These are phyloP conservation scores for Frankliniella fusca DNA, from an alignment of 2,888 invertebrate species.

Conservation along the genomic window DNA sequence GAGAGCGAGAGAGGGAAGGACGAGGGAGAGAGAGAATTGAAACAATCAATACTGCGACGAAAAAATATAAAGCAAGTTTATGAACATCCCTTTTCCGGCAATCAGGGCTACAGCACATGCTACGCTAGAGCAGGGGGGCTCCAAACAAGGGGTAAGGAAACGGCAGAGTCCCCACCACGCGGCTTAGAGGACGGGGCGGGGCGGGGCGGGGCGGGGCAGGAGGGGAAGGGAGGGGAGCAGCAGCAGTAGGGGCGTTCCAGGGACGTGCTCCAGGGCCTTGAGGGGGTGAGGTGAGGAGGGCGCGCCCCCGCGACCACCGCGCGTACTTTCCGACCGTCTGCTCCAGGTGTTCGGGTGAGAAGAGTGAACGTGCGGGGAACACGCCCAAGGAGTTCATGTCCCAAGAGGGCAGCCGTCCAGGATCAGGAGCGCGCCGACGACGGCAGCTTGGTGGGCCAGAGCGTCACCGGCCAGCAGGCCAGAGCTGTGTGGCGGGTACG, in stretches of 20 bases:
- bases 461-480: too few species aligned
- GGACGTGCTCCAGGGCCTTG: background rate
- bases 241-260: background rate
- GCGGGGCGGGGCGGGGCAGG: background rate
- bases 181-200: background rate
- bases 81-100: constrained; percentile 26
- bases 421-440: too few species aligned
- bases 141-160: constrained; percentile 33
- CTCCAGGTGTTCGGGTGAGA: background rate
- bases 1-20: constrained; percentile 27
- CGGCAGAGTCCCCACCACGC: background rate
- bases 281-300: too few species aligned
- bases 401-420: too few species aligned
- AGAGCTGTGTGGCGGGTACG: too few species aligned
- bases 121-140: constrained; percentile 32
- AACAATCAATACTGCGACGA: constrained; percentile 39
- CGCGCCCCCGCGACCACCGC: too few species aligned
- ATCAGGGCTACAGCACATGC: constrained; percentile 21
- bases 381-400: background rate
- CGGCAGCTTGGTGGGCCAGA: too few species aligned
- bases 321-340: background rate
- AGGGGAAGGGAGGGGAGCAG: background rate
- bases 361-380: background rate
- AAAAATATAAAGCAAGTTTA: constrained; percentile 38
- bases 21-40: constrained; percentile 35